phyloP scores from a whole-genome alignment of 2,888 invertebrate species.

The Abrostola tripartita region DNA sequence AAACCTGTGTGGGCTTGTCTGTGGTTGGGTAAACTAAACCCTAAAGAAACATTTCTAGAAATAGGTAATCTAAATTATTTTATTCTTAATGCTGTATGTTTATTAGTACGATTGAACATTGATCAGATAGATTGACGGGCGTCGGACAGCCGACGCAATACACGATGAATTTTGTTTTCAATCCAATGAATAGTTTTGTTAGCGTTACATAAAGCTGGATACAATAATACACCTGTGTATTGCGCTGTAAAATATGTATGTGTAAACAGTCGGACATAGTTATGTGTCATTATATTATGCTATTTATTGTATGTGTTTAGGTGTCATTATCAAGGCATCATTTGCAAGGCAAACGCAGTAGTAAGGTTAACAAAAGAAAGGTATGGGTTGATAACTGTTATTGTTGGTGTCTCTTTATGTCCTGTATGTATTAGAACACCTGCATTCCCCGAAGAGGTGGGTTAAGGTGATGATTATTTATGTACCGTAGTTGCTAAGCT shows the following conservation, averaged over 20 bases:
- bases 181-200: conserved; percentile 46
- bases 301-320: neutral
- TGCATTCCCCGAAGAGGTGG: too few species aligned
- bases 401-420: too few species aligned
- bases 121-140: conserved; percentile 33
- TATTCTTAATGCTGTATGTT: conserved; percentile 33
- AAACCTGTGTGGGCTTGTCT: too few species aligned
- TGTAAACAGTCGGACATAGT: neutral
- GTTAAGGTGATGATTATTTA: too few species aligned
- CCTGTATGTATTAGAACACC: too few species aligned
- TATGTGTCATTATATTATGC: neutral
- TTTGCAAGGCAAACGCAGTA: neutral
- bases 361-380: too few species aligned
- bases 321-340: neutral
- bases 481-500: too few species aligned
- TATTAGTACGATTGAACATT: conserved; percentile 36
- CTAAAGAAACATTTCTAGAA: neutral
- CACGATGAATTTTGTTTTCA: conserved; percentile 30
- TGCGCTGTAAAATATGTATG: conserved; percentile 24
- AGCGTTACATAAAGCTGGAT: conserved; percentile 46
- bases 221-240: conserved; percentile 50
- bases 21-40: too few species aligned
- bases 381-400: too few species aligned
- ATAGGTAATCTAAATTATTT: conserved; percentile 14
- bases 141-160: conserved; percentile 27